phyloP scores from a whole-genome alignment of 2,888 invertebrate genomes.

The Galeruca laticollis region DNA sequence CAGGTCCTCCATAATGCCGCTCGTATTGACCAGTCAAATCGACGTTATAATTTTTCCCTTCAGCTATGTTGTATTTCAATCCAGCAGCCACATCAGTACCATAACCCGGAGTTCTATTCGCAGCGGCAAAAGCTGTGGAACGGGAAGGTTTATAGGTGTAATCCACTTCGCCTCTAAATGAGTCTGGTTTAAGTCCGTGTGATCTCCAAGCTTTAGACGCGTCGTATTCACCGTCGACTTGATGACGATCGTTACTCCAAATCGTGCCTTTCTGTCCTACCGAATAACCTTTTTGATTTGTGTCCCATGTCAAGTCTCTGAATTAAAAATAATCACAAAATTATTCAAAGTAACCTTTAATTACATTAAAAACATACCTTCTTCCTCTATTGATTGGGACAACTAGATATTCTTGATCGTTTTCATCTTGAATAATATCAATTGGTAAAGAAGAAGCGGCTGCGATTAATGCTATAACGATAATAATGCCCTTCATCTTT shows the following conservation, averaged over 20 bases:
- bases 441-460: slow-evolving; percentile 39
- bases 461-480: slow-evolving; percentile 29
- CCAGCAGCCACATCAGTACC: slow-evolving; percentile 54
- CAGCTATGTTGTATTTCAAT: slow-evolving; percentile 48
- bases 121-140: slow-evolving; percentile 50
- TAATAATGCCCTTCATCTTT: slow-evolving; percentile 43
- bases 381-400: slow-evolving; percentile 41
- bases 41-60: slow-evolving; percentile 46
- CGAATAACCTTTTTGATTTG: slow-evolving; percentile 23
- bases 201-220: slow-evolving; percentile 51
- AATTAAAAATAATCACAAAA: neutral
- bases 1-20: slow-evolving; percentile 51
- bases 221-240: too few relatives aligned
- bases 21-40: slow-evolving; percentile 51
- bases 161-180: slow-evolving; percentile 52
- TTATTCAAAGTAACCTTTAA: neutral
- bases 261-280: slow-evolving; percentile 16
- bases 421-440: slow-evolving; percentile 44
- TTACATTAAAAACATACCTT: slow-evolving; percentile 37
- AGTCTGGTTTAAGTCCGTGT: slow-evolving; percentile 50
- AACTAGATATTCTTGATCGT: slow-evolving; percentile 40
- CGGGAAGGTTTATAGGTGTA: slow-evolving; percentile 54
- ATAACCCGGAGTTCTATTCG: slow-evolving; percentile 47
- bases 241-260: slow-evolving; percentile 46
- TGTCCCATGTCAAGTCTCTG: slow-evolving; percentile 22